phyloP scores from a whole-genome alignment of 2,888 invertebrate species.

The Drosophila borborema region DNA sequence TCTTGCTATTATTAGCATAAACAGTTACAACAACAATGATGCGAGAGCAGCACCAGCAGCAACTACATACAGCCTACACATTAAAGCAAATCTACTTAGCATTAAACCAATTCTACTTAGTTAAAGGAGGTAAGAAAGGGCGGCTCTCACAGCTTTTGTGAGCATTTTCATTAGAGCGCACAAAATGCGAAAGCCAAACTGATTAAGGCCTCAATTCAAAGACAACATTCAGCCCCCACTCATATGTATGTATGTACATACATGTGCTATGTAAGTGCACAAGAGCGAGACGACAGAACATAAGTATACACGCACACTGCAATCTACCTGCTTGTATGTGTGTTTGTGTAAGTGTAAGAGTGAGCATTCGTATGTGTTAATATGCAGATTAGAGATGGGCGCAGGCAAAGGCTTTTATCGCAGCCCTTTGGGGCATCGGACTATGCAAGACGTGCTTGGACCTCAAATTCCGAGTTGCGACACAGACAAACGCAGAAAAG shows the following conservation, averaged over 20 bases:
- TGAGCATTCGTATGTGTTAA: constrained; percentile 7
- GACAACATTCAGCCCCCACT: constrained; percentile 39
- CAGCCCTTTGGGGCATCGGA: neutral
- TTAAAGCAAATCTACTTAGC: constrained; percentile 73
- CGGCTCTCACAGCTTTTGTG: constrained; percentile 36
- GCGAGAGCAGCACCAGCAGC: neutral
- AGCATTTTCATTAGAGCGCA: constrained; percentile 59
- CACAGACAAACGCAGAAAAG: neutral
- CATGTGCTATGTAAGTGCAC: constrained; percentile 28
- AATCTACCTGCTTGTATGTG: neutral
- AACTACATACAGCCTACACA: constrained; percentile 37
- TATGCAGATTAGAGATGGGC: constrained; percentile 22
- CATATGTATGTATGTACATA: constrained; percentile 28
- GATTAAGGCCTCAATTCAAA: constrained; percentile 73
- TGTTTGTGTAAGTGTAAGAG: neutral
- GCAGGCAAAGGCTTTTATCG: constrained; percentile 4
- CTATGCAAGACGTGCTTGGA: constrained; percentile 10
- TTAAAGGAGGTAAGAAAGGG: constrained; percentile 6
- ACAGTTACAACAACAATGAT: constrained; percentile 25
- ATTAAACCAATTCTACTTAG: constrained; percentile 74
- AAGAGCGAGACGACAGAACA: constrained; percentile 26
- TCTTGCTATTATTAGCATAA: constrained; percentile 38
- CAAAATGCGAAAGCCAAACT: constrained; percentile 77
- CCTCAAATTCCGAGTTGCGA: neutral
- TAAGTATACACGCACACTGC: constrained; percentile 22